Conservation (phyloP, 2,797 vertebrate species). For the Vespertilio murinus region DNA sequence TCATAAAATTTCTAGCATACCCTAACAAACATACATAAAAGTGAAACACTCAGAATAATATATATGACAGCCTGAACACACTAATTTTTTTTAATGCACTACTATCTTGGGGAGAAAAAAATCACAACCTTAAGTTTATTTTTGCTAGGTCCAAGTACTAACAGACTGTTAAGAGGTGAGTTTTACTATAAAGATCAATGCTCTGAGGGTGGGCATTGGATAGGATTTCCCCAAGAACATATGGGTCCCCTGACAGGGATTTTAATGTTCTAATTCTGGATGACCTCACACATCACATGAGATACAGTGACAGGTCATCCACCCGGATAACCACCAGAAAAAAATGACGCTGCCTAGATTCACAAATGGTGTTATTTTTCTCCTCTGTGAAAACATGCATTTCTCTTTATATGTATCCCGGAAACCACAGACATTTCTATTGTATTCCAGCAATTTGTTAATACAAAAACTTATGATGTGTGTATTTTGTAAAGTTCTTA, state of each 20-base stretch:
- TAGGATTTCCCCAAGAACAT: slow-evolving; percentile 78
- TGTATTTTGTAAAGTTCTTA: too few relatives aligned
- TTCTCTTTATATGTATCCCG: not conserved
- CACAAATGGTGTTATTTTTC: not conserved
- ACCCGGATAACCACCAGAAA: slow-evolving; percentile 67
- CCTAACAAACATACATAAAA: slow-evolving; percentile 19
- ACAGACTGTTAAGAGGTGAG: slow-evolving; percentile 54
- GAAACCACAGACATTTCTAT: not conserved
- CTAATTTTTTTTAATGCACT: slow-evolving; percentile 24
- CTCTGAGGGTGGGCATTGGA: slow-evolving; percentile 49
- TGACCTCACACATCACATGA: slow-evolving; percentile 79
- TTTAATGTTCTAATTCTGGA: slow-evolving; percentile 87
- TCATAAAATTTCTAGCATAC: slow-evolving; percentile 36
- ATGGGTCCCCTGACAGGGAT: slow-evolving; percentile 91
- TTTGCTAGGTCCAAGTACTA: slow-evolving; percentile 64
- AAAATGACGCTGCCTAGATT: not conserved
- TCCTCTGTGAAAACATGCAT: not conserved
- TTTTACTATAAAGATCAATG: slow-evolving; percentile 67
- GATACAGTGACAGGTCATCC: slow-evolving; percentile 66
- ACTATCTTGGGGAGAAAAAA: slow-evolving; percentile 13
- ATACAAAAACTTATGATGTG: too few relatives aligned
- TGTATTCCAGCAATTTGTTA: too few relatives aligned
- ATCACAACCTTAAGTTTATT: slow-evolving; percentile 34
- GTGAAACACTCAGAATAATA: slow-evolving; percentile 56
- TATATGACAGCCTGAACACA: not conserved